Base-by-base conservation (phyloP, 2,113 vertebrate species). In the Crypturellus undulatus region DNA sequence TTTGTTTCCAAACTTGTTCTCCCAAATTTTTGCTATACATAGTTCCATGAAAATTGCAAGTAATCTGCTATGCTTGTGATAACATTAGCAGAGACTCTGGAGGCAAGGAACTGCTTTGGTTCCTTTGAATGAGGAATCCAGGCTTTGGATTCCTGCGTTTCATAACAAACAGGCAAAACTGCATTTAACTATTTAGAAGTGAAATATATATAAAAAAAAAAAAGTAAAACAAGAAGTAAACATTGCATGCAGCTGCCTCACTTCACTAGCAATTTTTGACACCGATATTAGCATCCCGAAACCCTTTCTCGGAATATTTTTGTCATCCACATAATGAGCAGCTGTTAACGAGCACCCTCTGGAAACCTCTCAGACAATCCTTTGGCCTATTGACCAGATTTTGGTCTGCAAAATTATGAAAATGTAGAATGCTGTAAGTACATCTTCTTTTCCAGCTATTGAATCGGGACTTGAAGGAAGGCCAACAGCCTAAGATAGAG, bases 371-470 rank as follows among this genome's bases (percentile, higher is more conserved):
- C 67, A 49, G 65, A 56, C 60, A 30, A 20, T 78, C 58, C 79
- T 79, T 65, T 42, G 78, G 51, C 75, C 47, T 81, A 49, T 8
- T 2, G 3, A 49, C 36, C 84, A 84, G 83, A 25, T 63, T 87
- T 76, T 88, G 69, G 64, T 84, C 60, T 85, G 70, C 56, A 79
- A 89, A 82, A 85, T 47, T 64, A 87, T 60, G 62, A 76, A 82
- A 68, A 78, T 15, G 54, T 36, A 34, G 9, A 4, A 58, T 63
- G 47, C 84, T 87, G 40, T 26, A 38, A 38, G 6, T 19, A 60
- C n/a, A 54, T 59, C 36, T 43, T 72, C 34, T n/a, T 75, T 64
- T 45, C 63, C 56, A 76, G 85, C n/a, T 58, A 62, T 42, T 70
- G 54, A 90, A 60, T 17, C 36, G 62, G 20, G 59, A 70, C 60